Evolutionary conservation across 2,113 vertebrate species (phyloP).

Genomic region (Salminus brasiliensis): DNA sequence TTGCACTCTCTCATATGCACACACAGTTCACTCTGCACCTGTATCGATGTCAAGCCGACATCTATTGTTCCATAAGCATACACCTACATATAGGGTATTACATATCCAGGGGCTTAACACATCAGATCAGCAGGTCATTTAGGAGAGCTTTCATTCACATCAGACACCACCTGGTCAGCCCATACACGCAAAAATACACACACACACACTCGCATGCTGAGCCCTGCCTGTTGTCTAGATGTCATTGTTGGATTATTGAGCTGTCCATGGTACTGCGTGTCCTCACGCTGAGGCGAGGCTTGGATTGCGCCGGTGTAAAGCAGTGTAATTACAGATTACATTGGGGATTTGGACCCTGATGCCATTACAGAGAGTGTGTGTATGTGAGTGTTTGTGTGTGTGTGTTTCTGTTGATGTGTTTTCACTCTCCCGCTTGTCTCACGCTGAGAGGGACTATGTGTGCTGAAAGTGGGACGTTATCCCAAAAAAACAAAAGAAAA

Average conservation of each 20-base stretch:
- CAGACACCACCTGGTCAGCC: background rate
- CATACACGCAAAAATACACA: slow-evolving; percentile 1
- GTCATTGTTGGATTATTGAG: slow-evolving; percentile 34
- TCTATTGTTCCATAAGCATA: background rate
- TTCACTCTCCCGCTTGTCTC: background rate
- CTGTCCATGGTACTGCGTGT: slow-evolving; percentile 26
- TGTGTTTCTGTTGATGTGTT: slow-evolving; percentile 8
- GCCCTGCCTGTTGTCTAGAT: slow-evolving; percentile 17
- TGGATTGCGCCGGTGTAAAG: slow-evolving; percentile 46
- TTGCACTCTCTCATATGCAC: background rate
- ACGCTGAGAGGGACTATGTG: background rate
- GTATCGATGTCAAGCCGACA: background rate
- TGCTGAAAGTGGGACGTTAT: slow-evolving; percentile 14
- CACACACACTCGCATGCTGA: slow-evolving; percentile 12
- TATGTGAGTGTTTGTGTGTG: background rate
- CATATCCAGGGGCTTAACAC: background rate
- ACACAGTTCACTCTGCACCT: background rate
- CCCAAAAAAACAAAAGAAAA: slow-evolving; percentile 10
- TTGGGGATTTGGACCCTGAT: slow-evolving; percentile 48
- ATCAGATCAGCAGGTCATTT: background rate
- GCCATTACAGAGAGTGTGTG: too few relatives aligned
- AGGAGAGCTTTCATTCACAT: background rate
- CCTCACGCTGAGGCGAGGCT: slow-evolving; percentile 5
- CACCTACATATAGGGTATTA: background rate
- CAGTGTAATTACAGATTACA: slow-evolving; percentile 53